These are phyloP conservation scores for Lytechinus pictus DNA, from an alignment of 35 echinoderm and acorn worm species.

Conservation along the genomic window DNA sequence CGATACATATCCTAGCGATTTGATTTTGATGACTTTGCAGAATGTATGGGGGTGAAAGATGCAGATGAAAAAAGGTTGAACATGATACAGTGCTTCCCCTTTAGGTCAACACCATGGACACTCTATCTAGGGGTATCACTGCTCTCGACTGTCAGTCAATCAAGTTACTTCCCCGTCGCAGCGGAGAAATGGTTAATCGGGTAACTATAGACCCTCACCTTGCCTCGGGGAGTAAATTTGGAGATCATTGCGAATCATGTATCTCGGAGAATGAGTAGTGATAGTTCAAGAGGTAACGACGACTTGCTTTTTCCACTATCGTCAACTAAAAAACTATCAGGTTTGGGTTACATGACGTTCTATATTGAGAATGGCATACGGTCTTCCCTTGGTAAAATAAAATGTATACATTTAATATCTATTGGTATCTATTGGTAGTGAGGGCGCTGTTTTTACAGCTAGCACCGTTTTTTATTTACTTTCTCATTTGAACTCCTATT, in stretches of 20 bases:
- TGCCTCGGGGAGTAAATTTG: background rate
- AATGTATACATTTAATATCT: too few relatives aligned
- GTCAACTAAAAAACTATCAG: background rate
- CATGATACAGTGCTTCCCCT: background rate
- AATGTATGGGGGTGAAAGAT: background rate
- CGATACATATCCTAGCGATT: background rate
- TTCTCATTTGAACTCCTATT: too few relatives aligned
- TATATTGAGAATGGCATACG: background rate
- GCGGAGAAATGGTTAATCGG: background rate
- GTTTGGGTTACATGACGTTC: background rate
- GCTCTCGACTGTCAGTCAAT: background rate
- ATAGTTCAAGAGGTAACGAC: background rate
- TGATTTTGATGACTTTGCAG: background rate
- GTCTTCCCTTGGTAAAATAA: too few relatives aligned
- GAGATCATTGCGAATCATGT: background rate
- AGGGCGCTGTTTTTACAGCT: too few relatives aligned
- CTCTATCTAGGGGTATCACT: background rate
- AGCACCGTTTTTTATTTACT: too few relatives aligned
- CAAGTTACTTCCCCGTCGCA: background rate
- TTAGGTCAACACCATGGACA: background rate
- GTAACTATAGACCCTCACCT: background rate
- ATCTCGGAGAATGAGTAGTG: background rate
- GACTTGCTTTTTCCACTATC: background rate
- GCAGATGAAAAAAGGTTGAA: background rate
- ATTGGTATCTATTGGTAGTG: too few relatives aligned